Evolutionary conservation across 2,888 invertebrate species (phyloP), one percentile per base, ranked within the genome.

Genomic region (Caenorhabditis sp.): DNA sequence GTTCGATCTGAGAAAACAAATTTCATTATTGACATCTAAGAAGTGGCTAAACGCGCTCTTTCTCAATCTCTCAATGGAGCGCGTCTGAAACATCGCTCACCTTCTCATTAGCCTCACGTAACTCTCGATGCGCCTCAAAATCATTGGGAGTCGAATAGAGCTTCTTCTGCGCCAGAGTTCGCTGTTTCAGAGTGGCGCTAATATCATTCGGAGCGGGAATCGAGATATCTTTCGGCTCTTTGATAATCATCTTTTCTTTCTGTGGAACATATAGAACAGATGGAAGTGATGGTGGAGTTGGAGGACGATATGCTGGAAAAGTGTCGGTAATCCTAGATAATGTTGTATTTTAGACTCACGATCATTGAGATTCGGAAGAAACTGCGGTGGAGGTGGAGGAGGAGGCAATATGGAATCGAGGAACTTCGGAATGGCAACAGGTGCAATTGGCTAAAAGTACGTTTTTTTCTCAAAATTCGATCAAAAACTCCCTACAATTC

Each of bases 1-100:
- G 93, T 85, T 92, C 93, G 90, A 94, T 93, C 94, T 95, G 94
- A 56, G n/a, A n/a, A n/a, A n/a, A n/a, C n/a, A n/a, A n/a, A n/a
- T n/a, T n/a, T n/a, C n/a, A n/a, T n/a, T n/a, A n/a, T n/a, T n/a
- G n/a, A n/a, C n/a, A n/a, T n/a, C n/a, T n/a, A n/a, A n/a, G n/a
- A n/a, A n/a, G n/a, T n/a, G n/a, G n/a, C n/a, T n/a, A n/a, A n/a
- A n/a, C n/a, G n/a, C n/a, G 28, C 2, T 28, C 13, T 15, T 15
- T 22, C 20, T 47, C 9, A n/a, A 20, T 28, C 9, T 32, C 32
- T 6, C 32, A 32, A 9, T 32, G n/a, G n/a, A n/a, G n/a, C n/a
- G n/a, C n/a, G n/a, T n/a, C n/a, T n/a, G n/a, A n/a, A n/a, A n/a
- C n/a, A n/a, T n/a, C n/a, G 20, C 18, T 58, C 18, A 88, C 89